phyloP scores from a whole-genome alignment of 2,888 invertebrate genomes.

The Zele albiditarsus region DNA sequence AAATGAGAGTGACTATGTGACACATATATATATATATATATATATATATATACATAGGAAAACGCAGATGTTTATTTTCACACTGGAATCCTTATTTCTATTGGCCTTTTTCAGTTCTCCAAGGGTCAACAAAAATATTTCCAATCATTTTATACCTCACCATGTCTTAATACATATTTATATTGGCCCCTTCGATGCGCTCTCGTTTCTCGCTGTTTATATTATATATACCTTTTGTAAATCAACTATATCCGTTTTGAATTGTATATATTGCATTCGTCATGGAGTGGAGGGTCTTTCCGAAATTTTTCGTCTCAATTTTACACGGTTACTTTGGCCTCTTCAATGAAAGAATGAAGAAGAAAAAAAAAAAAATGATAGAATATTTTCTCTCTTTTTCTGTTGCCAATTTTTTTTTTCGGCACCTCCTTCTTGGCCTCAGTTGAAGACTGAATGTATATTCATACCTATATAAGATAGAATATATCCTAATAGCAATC shows the following conservation, averaged over 20 bases:
- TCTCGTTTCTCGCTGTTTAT: conserved; percentile 1
- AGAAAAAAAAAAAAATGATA: conserved; percentile 28
- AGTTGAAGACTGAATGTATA: conserved; percentile 10
- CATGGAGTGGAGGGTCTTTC: conserved; percentile 36
- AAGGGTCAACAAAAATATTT: conserved; percentile 33
- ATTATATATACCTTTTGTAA: not conserved
- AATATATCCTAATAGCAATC: conserved; percentile 51
- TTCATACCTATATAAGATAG: conserved; percentile 44
- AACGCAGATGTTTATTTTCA: conserved; percentile 65
- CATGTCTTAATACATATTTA: not conserved
- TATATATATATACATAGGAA: conserved; percentile 4
- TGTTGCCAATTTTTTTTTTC: not conserved
- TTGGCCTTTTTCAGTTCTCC: conserved; percentile 8
- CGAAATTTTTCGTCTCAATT: conserved; percentile 56
- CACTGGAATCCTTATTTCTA: not conserved
- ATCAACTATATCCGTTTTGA: conserved; percentile 4
- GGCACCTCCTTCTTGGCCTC: conserved; percentile 28
- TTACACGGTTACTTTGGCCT: conserved; percentile 68
- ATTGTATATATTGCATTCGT: conserved; percentile 36
- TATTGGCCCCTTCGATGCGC: not conserved
- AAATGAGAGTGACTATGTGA: conserved; percentile 13
- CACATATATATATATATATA: conserved; percentile 14
- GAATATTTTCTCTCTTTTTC: not conserved
- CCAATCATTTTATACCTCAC: conserved; percentile 26
- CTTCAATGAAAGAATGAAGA: conserved; percentile 55